phyloP scores from a whole-genome alignment of 2,113 vertebrate genomes.

The Ascaphus truei region DNA sequence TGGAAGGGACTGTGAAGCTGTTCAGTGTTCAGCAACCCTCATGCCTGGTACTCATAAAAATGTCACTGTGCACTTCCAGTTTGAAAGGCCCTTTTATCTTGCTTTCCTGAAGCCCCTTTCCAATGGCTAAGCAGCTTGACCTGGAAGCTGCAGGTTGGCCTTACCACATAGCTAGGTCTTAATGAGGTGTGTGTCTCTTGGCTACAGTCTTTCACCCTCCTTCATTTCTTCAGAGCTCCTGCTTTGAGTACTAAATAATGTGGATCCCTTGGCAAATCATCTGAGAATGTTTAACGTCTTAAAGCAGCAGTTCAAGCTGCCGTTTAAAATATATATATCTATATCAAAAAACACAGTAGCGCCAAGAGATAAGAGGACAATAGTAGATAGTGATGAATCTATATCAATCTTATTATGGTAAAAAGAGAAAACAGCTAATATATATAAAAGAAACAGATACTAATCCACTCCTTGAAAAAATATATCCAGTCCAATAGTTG shows the following conservation, averaged over 20 bases:
- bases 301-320: too few relatives aligned
- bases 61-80: conserved; percentile 54
- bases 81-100: conserved; percentile 67
- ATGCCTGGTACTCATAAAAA: conserved; percentile 59
- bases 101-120: conserved; percentile 48
- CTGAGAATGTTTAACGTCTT: conserved; percentile 40
- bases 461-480: too few relatives aligned
- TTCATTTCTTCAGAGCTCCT: conserved; percentile 50
- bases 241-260: conserved; percentile 33
- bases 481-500: too few relatives aligned
- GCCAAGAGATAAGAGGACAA: too few relatives aligned
- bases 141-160: conserved; percentile 44
- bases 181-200: conserved; percentile 53
- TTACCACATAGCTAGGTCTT: conserved; percentile 51
- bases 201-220: conserved; percentile 48
- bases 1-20: conserved; percentile 37
- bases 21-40: conserved; percentile 43
- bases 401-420: too few relatives aligned
- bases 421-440: too few relatives aligned
- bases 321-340: too few relatives aligned
- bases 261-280: conserved; percentile 41
- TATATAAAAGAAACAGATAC: too few relatives aligned
- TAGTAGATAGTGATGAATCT: too few relatives aligned
- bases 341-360: not conserved
- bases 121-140: conserved; percentile 41